phyloP scores from a whole-genome alignment of 2,888 invertebrate genomes.

The Drosophila multiciliata region DNA sequence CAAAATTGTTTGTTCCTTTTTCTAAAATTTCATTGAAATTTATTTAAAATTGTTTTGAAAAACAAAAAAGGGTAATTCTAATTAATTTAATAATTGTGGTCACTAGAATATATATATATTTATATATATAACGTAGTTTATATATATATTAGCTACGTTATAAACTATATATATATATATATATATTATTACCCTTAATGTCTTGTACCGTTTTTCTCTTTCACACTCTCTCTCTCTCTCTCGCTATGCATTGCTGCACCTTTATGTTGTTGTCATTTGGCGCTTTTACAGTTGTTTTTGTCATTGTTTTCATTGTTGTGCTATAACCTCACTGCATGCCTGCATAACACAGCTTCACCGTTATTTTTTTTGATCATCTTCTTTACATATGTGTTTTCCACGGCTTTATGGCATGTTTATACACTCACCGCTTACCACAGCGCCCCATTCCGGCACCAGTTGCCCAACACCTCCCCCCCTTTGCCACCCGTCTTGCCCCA shows the following conservation, averaged over 20 bases:
- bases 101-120: not conserved
- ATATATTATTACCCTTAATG: not conserved
- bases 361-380: constrained; percentile 20
- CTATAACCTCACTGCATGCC: constrained; percentile 15
- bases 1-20: not conserved
- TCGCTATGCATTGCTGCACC: constrained; percentile 34
- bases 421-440: constrained; percentile 56
- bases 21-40: not conserved
- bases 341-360: constrained; percentile 32
- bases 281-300: constrained; percentile 12
- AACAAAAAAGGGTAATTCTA: constrained; percentile 6
- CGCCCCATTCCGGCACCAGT: constrained; percentile 7
- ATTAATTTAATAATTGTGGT: constrained; percentile 40
- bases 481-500: constrained; percentile 6
- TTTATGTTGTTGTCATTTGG: constrained; percentile 39
- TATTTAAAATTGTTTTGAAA: not conserved
- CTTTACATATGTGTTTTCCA: constrained; percentile 48
- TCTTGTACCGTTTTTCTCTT: not conserved
- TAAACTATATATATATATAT: not conserved
- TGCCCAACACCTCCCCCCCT: not conserved
- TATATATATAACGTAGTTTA: too few species aligned
- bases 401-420: constrained; percentile 69
- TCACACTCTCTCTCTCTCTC: not conserved
- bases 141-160: not conserved
- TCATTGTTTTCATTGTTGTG: constrained; percentile 34